Base-by-base conservation (phyloP, 1,140 invertebrate genomes). In the Bombus confusus region DNA sequence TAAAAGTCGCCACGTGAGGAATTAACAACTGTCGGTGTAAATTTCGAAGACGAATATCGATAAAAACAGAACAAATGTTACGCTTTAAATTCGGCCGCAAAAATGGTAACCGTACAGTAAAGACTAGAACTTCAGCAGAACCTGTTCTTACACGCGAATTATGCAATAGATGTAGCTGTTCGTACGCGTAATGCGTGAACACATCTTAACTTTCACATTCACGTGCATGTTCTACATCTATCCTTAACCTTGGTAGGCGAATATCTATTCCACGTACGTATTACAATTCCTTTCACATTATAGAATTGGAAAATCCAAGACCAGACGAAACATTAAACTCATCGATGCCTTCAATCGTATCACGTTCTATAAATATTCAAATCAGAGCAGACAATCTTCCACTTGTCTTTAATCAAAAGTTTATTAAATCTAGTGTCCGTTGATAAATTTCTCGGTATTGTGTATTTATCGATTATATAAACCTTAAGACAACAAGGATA, bases 121-220 rank as follows among this genome's bases (percentile, higher is more conserved):
- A 37, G 34, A 28, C 68, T 85, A 31, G 57, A 1, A 18, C 43
- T 57, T 74, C 22, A 8, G 1, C 25, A 22, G 25, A 81, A 81
- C 71, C 71, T 68, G 79, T 74, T 85, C 22, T 68, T 25, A 43
- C 69, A 28, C 59, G 69, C n/a, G 37, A 82, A 86, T 86, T 86
- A 83, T 77, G 80, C 80, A 86, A 86, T 39, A 43, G n/a, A 52
- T 3, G 59, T 8, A 13, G 28, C 18, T 37, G 57, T 22, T 22
- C 9, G 62, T 71, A 28, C 34, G 34, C 47, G 71, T 69, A 82
- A 86, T 69, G 28, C 43, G 64, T 69, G 85, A 37, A n/a, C 80
- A 59, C 74, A 76, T 84, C 75, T 86, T 84, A 52, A 77, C 81
- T 84, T 86, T 68, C 85, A 71, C 85, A 34, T 71, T 86, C 79